phyloP scores from a whole-genome alignment of 2,888 invertebrate species.

The Carcina quercana region DNA sequence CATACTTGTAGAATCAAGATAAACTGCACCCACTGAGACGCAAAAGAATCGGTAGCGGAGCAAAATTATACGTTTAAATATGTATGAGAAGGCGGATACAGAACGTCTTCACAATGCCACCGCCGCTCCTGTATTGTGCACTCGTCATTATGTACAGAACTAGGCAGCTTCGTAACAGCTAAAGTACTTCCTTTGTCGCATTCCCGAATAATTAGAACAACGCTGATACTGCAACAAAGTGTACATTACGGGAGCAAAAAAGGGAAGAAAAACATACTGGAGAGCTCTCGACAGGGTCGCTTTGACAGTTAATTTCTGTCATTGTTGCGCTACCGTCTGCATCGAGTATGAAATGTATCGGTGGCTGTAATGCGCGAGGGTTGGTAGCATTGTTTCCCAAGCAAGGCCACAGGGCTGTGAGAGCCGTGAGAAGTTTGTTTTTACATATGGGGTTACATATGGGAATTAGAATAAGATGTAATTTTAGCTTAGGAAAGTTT shows the following conservation, averaged over 20 bases:
- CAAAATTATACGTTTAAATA: constrained; percentile 54
- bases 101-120: constrained; percentile 48
- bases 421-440: constrained; percentile 56
- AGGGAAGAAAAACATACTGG: too few species aligned
- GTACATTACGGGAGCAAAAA: constrained; percentile 65
- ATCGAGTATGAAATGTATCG: constrained; percentile 42
- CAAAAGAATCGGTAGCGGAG: constrained; percentile 30
- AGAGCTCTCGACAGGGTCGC: constrained; percentile 50
- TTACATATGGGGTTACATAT: too few species aligned
- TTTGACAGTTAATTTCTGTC: constrained; percentile 61
- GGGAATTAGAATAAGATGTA: too few species aligned
- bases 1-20: too few species aligned
- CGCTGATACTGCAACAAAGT: constrained; percentile 53
- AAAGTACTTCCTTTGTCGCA: constrained; percentile 62
- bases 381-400: constrained; percentile 39
- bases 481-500: too few species aligned
- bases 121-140: constrained; percentile 49
- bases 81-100: constrained; percentile 59
- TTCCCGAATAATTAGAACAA: constrained; percentile 69
- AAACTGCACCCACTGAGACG: constrained; percentile 22
- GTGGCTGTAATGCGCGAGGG: constrained; percentile 32
- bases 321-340: constrained; percentile 46
- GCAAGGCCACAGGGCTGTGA: constrained; percentile 47
- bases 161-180: constrained; percentile 50
- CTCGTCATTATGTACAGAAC: constrained; percentile 54